These are phyloP conservation scores for Bombus balteatus DNA, from an alignment of 1,140 invertebrate species.

Conservation along the genomic window DNA sequence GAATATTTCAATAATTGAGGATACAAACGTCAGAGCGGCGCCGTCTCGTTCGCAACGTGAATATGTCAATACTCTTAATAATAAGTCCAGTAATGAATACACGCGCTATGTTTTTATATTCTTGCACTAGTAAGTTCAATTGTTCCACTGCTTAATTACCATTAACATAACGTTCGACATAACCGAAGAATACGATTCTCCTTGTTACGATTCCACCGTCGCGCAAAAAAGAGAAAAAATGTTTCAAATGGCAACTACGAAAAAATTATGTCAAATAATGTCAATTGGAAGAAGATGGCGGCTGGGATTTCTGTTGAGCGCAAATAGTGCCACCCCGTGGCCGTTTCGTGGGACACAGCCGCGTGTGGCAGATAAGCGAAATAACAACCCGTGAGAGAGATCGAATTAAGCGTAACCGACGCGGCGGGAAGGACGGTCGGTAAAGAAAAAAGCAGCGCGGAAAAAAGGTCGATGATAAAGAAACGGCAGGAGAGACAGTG, in stretches of 20 bases:
- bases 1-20: neutral
- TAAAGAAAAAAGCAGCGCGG: neutral
- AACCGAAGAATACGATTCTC: too few species aligned
- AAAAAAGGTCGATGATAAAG: neutral
- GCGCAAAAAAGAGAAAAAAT: too few species aligned
- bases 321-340: neutral
- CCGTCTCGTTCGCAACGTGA: neutral
- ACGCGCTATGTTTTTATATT: neutral
- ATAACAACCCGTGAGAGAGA: conserved; percentile 44
- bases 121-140: too few species aligned
- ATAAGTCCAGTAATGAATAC: neutral
- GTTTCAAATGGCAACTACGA: too few species aligned
- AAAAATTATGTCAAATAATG: too few species aligned
- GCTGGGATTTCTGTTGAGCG: neutral
- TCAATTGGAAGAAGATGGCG: neutral
- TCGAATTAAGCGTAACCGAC: conserved; percentile 22
- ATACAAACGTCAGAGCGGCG: neutral
- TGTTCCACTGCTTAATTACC: too few species aligned
- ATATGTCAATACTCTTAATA: neutral
- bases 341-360: neutral
- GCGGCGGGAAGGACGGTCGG: neutral
- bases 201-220: neutral
- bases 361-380: conserved; percentile 20
- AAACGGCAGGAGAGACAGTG: neutral
- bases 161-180: too few species aligned